Conservation (phyloP, 2,888 invertebrate genomes). For the Cerastis rubricosa region DNA sequence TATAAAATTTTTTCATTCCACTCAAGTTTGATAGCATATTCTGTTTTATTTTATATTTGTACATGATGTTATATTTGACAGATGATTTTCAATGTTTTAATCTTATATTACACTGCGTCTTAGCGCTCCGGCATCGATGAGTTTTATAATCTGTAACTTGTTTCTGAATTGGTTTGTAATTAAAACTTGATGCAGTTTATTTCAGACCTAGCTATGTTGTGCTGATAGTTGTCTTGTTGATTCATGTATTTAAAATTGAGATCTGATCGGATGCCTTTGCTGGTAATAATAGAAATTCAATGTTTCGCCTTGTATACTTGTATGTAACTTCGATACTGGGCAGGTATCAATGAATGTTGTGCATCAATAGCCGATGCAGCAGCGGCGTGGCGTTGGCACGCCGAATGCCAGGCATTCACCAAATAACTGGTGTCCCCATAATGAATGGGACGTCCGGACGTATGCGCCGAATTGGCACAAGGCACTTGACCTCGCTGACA, state of each 20-base stretch:
- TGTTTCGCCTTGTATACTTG: neutral
- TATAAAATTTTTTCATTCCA: conserved; percentile 84
- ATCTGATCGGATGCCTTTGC: neutral
- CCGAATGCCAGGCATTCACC: conserved; percentile 25
- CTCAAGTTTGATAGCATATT: conserved; percentile 83
- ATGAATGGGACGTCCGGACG: conserved; percentile 19
- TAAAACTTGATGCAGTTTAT: neutral
- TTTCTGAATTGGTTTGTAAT: neutral
- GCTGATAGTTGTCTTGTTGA: neutral
- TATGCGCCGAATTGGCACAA: conserved; percentile 1
- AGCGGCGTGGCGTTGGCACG: neutral
- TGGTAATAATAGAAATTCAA: neutral
- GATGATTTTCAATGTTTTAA: conserved; percentile 52
- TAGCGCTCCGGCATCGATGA: neutral
- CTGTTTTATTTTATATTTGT: conserved; percentile 75
- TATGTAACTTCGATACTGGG: neutral
- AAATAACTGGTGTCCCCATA: conserved; percentile 37
- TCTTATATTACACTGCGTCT: neutral
- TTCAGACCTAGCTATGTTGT: neutral
- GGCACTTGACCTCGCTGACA: conserved; percentile 1
- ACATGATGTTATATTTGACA: conserved; percentile 66
- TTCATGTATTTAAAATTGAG: neutral
- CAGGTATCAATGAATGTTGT: conserved; percentile 29
- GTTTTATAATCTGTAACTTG: neutral
- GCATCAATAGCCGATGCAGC: conserved; percentile 8